phyloP scores from a whole-genome alignment of 2,888 invertebrate genomes.

The Cheilosia vulpina region DNA sequence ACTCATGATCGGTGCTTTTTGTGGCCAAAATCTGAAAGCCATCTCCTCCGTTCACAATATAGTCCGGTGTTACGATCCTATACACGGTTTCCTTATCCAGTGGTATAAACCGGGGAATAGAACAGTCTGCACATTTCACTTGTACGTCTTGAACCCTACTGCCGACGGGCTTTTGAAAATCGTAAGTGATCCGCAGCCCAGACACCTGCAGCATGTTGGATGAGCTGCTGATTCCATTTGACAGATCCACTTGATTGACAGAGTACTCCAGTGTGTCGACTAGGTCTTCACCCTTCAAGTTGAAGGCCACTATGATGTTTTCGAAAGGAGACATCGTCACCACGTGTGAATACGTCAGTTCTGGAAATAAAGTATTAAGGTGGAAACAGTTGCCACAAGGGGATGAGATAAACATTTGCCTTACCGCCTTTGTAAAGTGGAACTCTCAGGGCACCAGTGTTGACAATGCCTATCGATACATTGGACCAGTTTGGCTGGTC shows the following conservation, averaged over 20 bases:
- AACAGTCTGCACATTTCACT: conserved; percentile 79
- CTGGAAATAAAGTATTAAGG: conserved; percentile 82
- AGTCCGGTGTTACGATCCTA: conserved; percentile 86
- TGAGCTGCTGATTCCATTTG: conserved; percentile 76
- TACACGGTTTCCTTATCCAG: conserved; percentile 86
- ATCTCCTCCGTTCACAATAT: conserved; percentile 88
- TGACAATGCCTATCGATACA: conserved; percentile 87
- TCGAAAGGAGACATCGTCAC: conserved; percentile 90
- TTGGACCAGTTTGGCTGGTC: conserved; percentile 86
- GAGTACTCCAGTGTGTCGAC: conserved; percentile 87
- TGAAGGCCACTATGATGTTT: conserved; percentile 89
- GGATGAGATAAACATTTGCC: conserved; percentile 68
- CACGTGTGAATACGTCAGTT: conserved; percentile 88
- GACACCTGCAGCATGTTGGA: conserved; percentile 85
- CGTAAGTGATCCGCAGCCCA: conserved; percentile 84
- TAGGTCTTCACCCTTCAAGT: conserved; percentile 88
- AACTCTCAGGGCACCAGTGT: conserved; percentile 89
- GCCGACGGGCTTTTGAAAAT: conserved; percentile 86
- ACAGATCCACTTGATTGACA: conserved; percentile 80
- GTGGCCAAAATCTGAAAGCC: conserved; percentile 85
- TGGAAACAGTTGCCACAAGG: background rate
- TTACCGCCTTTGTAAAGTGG: conserved; percentile 87
- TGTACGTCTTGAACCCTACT: conserved; percentile 85
- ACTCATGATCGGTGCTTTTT: conserved; percentile 80
- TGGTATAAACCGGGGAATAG: conserved; percentile 86